Evolutionary conservation across 2,113 vertebrate genomes (phyloP).

Genomic region (Limnothrissa miodon): DNA sequence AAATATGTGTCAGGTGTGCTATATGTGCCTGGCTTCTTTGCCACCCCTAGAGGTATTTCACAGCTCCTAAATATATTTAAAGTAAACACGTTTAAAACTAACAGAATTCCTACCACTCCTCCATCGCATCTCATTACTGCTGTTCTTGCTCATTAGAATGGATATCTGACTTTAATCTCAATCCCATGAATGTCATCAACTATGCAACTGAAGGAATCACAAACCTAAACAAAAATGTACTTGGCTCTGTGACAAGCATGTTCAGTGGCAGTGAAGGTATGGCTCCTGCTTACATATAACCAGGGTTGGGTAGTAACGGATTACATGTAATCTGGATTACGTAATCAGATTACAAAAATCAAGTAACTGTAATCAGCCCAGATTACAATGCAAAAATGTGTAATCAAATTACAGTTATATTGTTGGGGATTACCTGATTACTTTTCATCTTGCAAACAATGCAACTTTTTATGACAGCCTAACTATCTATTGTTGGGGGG

Average conservation of each 20-base stretch:
- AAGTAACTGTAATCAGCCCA: too few relatives aligned
- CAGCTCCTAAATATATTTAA: neutral
- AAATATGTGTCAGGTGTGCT: neutral
- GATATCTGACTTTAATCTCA: neutral
- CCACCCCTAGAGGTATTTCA: neutral
- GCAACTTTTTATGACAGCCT: too few relatives aligned
- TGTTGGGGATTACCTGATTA: too few relatives aligned
- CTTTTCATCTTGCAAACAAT: too few relatives aligned
- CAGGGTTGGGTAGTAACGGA: too few relatives aligned
- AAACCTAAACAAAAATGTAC: constrained; percentile 3
- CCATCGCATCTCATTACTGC: neutral
- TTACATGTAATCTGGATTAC: too few relatives aligned
- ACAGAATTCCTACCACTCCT: neutral
- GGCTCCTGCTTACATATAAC: neutral
- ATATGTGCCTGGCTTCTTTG: neutral
- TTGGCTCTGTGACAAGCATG: constrained; percentile 12
- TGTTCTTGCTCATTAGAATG: neutral
- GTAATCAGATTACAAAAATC: too few relatives aligned
- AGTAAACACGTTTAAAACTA: neutral
- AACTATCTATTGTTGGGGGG: too few relatives aligned
- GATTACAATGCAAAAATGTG: too few relatives aligned
- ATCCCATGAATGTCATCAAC: constrained; percentile 30
- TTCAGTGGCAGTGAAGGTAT: constrained; percentile 34
- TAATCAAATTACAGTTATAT: too few relatives aligned
- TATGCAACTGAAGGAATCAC: constrained; percentile 26